Evolutionary conservation across 2,888 invertebrate species (phyloP).

Genomic region (Pterostichus madidus): DNA sequence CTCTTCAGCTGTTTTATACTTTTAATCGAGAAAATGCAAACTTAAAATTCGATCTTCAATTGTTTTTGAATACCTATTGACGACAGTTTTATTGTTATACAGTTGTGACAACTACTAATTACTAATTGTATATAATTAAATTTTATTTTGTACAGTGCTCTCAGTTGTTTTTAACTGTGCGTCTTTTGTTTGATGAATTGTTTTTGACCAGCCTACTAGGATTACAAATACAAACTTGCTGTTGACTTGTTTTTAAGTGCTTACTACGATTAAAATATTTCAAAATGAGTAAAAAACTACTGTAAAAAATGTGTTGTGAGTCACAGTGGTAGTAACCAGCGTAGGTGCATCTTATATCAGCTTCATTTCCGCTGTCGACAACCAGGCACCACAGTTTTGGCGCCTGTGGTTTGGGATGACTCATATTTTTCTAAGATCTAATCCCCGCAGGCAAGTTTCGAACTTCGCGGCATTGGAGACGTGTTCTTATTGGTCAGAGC

Average conservation of each 20-base stretch:
- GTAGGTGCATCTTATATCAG: constrained; percentile 43
- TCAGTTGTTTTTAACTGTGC: no score
- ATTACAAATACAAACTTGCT: not conserved
- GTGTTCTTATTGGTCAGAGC: constrained; percentile 26
- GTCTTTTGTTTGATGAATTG: no score
- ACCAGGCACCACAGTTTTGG: constrained; percentile 8
- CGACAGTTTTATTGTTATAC: no score
- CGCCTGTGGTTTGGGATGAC: constrained; percentile 27
- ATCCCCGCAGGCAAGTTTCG: not conserved
- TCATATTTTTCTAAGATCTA: not conserved
- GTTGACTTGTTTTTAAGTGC: not conserved
- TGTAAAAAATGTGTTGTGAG: constrained; percentile 3
- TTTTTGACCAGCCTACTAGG: no score
- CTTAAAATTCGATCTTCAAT: no score
- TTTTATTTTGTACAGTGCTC: no score
- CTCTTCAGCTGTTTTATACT: no score
- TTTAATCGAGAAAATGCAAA: no score
- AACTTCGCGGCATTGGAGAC: constrained; percentile 6
- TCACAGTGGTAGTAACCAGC: not conserved
- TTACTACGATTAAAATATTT: not conserved
- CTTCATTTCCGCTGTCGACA: constrained; percentile 38
- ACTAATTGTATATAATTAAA: no score
- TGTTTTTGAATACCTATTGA: no score
- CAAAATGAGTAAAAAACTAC: no score
- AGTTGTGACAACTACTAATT: no score